phyloP scores from a whole-genome alignment of 2,888 invertebrate genomes.

The Malachius bipustulatus region DNA sequence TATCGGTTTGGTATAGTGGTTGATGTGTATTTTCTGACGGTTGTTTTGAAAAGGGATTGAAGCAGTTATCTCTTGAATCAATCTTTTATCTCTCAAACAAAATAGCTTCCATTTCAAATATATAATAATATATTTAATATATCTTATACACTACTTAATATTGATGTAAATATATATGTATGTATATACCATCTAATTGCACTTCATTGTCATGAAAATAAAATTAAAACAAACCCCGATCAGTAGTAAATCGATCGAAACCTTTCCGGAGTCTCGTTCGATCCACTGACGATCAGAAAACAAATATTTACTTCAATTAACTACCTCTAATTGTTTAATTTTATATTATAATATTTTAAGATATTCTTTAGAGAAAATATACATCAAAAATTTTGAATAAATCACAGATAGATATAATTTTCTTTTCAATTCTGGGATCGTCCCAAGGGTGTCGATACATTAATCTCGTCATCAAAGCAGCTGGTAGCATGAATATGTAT shows the following conservation, averaged over 20 bases:
- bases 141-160: slow-evolving; percentile 41
- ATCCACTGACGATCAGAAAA: slow-evolving; percentile 12
- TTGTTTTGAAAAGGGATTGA: slow-evolving; percentile 37
- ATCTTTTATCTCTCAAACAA: slow-evolving; percentile 56
- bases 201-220: slow-evolving; percentile 45
- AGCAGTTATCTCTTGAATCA: slow-evolving; percentile 42
- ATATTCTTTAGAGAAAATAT: slow-evolving; percentile 48
- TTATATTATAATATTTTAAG: slow-evolving; percentile 40
- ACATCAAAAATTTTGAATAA: slow-evolving; percentile 48
- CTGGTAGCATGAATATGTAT: slow-evolving; percentile 23
- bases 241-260: slow-evolving; percentile 11
- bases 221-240: slow-evolving; percentile 22
- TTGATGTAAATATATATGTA: slow-evolving; percentile 46
- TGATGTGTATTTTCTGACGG: slow-evolving; percentile 37
- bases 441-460: slow-evolving; percentile 29
- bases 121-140: slow-evolving; percentile 41
- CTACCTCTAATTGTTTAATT: slow-evolving; percentile 38
- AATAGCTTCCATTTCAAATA: slow-evolving; percentile 44
- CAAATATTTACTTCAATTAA: slow-evolving; percentile 12
- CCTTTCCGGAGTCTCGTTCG: slow-evolving; percentile 11
- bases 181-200: slow-evolving; percentile 50
- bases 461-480: slow-evolving; percentile 38
- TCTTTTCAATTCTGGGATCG: slow-evolving; percentile 30
- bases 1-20: slow-evolving; percentile 44
- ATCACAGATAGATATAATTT: slow-evolving; percentile 47